Base-by-base conservation (phyloP, 2,797 vertebrate genomes). In the Clarias platycephalus region DNA sequence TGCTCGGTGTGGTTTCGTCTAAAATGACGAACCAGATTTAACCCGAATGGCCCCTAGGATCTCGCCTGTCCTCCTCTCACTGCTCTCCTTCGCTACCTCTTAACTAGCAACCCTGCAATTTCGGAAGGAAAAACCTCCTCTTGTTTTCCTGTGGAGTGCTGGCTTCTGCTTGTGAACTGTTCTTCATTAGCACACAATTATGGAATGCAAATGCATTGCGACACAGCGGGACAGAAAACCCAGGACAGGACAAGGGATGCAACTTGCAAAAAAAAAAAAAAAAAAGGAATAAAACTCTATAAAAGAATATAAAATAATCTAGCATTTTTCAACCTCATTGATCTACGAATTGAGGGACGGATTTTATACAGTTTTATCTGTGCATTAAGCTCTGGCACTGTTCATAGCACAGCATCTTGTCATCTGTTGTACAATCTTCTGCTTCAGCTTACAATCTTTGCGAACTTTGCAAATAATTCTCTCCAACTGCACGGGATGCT, bases 181-280 rank as follows among this genome's bases (percentile, higher is more conserved):
- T 88, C 87, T 86, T 89, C 86, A 89, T 89, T 89, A 89, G 87
- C 76, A 80, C 78, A 75, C 53, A 83, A 80, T 86, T 72, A 83
- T 13, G 58, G 68, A 79, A 83, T 37, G 71, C 31, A 83, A 83
- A 83, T 70, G 80, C 68, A 63, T 80, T 83, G 13, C 26, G 26
- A 75, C 81, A 26, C 82, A 81, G 67, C 75, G 24, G 74, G 77
- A 44, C 58, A 82, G 79, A 81, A 83, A 72, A 58, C 28, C 28
- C 28, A 20, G 74, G 58, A 79, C 66, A 55, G 81, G 79, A 79
- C 68, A 70, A 84, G 81, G 53, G 83, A 76, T 70, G 84, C 79
- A 63, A 58, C 74, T 55, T 53, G 57, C 76, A 85, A 86, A 84
- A 83, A 81, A 63, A 0, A 34, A 37, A 4, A 34, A 8, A 2